These are phyloP conservation scores for Diarsia dahlii DNA, from an alignment of 2,888 invertebrate genomes.

Conservation along the genomic window DNA sequence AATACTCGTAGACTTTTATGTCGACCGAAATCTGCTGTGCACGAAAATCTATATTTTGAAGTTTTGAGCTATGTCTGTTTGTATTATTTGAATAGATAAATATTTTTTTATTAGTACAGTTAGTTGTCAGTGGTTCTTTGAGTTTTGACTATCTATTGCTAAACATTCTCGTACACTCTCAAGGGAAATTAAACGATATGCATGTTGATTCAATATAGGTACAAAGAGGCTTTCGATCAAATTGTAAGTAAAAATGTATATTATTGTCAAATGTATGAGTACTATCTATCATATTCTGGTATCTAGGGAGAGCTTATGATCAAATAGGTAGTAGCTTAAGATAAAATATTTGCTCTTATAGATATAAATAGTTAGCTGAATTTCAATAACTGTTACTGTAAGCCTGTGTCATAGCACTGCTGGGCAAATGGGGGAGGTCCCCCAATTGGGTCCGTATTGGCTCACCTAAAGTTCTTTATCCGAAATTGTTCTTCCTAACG, in stretches of 20 bases:
- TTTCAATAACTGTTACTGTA: too few relatives aligned
- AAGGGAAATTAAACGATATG: constrained; percentile 35
- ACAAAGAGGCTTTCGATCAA: constrained; percentile 25
- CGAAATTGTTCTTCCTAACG: too few relatives aligned
- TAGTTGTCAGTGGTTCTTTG: not conserved
- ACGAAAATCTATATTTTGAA: too few relatives aligned
- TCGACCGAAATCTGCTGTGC: too few relatives aligned
- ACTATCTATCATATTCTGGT: not conserved
- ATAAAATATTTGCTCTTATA: not conserved
- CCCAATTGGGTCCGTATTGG: too few relatives aligned
- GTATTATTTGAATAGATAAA: not conserved
- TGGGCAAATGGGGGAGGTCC: too few relatives aligned
- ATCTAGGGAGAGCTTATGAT: not conserved
- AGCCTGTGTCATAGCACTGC: too few relatives aligned
- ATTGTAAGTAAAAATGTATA: not conserved
- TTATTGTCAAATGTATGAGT: not conserved
- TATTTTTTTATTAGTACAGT: not conserved
- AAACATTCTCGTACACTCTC: constrained; percentile 16
- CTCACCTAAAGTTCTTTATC: too few relatives aligned
- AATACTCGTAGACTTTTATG: too few relatives aligned
- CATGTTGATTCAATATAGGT: constrained; percentile 31
- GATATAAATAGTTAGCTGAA: too few relatives aligned
- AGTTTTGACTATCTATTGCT: not conserved
- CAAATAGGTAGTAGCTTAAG: not conserved
- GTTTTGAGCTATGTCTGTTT: too few relatives aligned